Conservation (phyloP, 2,888 invertebrate genomes). For the Gryllus longicercus region DNA sequence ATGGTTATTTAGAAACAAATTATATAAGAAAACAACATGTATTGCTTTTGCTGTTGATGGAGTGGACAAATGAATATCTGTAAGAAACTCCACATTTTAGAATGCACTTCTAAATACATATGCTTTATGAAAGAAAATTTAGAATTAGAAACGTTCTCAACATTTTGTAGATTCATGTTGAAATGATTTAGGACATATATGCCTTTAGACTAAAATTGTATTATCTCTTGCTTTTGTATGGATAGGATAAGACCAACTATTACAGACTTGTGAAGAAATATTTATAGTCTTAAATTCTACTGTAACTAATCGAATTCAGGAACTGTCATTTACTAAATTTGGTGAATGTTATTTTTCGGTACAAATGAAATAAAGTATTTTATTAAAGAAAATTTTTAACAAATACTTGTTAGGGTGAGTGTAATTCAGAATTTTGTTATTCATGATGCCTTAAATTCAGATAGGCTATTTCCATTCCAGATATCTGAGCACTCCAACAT, state of each 20-base stretch:
- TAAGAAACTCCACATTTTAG: conserved; percentile 17
- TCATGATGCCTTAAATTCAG: not conserved
- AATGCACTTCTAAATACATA: conserved; percentile 11
- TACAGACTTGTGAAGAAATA: not conserved
- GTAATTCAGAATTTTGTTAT: not conserved
- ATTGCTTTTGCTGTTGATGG: conserved; percentile 11
- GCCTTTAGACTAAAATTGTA: not conserved
- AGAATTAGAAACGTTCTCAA: not conserved
- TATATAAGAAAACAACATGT: not conserved
- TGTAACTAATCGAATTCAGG: not conserved
- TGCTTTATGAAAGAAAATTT: not conserved
- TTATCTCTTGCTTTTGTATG: not conserved
- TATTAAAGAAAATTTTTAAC: conserved; percentile 3
- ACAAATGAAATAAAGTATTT: conserved; percentile 17
- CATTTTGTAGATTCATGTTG: not conserved
- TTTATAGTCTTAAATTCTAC: not conserved
- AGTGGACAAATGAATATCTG: not conserved
- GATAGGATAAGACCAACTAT: not conserved
- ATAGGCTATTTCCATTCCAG: conserved; percentile 17
- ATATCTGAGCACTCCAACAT: not conserved
- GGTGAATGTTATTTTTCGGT: conserved; percentile 17
- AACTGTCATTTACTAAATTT: conserved; percentile 6
- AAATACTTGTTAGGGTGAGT: not conserved
- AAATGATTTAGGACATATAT: not conserved
- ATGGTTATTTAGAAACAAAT: not conserved